Base-by-base conservation (phyloP, 30 jellyfish, hydroid and myxozoan genomes). In the Catostylus mosaicus region DNA sequence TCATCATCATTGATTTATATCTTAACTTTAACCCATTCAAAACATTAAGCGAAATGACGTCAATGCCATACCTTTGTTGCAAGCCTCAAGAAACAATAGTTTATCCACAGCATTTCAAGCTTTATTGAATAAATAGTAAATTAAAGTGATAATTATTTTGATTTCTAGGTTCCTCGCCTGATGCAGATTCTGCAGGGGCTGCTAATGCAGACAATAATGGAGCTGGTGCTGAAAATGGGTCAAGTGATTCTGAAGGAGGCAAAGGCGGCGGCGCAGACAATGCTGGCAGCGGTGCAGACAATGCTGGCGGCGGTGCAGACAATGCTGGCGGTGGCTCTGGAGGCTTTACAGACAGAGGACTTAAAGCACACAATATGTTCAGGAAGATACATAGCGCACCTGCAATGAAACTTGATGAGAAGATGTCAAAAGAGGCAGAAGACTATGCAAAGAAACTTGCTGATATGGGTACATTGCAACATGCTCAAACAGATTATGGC, bases 321-420 rank as follows among this genome's bases (percentile, higher is more conserved):
- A 33, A 24, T 36, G 2, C 66, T 10, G 62, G 80, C 34, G 34
- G 67, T 6, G 30, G 43, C 31, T 59, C 71, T n/a, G 73, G 75
- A 51, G 22, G 64, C 16, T 86, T 86, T 61, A 86, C 92, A 12
- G 64, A 69, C 30, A 73, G 77, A 6, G 98, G 96, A 1, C 61
- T 88, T 50, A 57, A 82, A 68, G 97, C 96, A 0, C 99, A 94
- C 70, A 94, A 94, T 57, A 83, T 73, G 61, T 94, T 88, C 50
- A 95, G 99, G 29, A 84, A 83, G 73, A 57, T 83, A 19, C 99
- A 94, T 71, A 96, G 96, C 10, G 83, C 91, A 0, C 92, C 96
- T 1, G 89, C 66, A 6, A 43, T 94, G 88, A 67, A 43, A 20
- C 86, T 94, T 1, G 91, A 94, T 84, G 90, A 56, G 20, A 75